Evolutionary conservation across 2,888 invertebrate species (phyloP).

Genomic region (Meteorus cinctellus): DNA sequence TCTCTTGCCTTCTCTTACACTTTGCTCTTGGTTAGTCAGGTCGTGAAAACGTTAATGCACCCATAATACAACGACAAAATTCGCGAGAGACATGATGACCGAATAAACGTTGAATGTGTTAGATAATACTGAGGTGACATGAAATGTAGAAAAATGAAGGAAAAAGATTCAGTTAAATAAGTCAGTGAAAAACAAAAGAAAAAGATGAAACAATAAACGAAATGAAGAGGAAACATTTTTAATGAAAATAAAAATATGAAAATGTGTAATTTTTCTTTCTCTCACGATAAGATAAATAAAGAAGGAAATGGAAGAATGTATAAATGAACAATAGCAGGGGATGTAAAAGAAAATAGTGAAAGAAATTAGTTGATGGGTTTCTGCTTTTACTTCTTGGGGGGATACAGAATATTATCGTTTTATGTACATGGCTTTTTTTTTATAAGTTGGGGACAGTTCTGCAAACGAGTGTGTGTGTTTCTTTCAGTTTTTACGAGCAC

Average conservation of each 20-base stretch:
- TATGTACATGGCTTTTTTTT: conserved; percentile 14
- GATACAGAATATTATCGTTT: conserved; percentile 1
- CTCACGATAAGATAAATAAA: not conserved
- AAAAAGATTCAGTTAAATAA: not conserved
- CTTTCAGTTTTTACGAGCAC: conserved; percentile 37
- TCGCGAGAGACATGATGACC: conserved; percentile 36
- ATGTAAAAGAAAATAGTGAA: not conserved
- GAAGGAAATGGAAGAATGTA: too few relatives aligned
- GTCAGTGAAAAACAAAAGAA: not conserved
- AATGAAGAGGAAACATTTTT: not conserved
- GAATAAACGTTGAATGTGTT: conserved; percentile 36
- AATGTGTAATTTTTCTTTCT: not conserved
- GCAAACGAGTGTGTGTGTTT: not conserved
- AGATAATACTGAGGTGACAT: conserved; percentile 22
- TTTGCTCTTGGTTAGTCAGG: conserved; percentile 17
- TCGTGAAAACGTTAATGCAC: conserved; percentile 46
- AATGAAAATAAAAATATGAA: not conserved
- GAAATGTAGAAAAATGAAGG: not conserved
- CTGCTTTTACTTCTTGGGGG: not conserved
- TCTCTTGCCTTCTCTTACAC: conserved; percentile 4
- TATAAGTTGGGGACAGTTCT: conserved; percentile 21
- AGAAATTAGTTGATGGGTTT: not conserved
- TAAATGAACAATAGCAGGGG: too few relatives aligned
- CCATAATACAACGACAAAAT: conserved; percentile 39
- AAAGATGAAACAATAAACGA: not conserved